A percentile compares a stretch with the other conserved stretches of the same genome.
These are phyloP conservation scores for Actinia tenebrosa DNA, from an alignment of 64 coral and sea anemone species.

Conservation along the genomic window DNA sequence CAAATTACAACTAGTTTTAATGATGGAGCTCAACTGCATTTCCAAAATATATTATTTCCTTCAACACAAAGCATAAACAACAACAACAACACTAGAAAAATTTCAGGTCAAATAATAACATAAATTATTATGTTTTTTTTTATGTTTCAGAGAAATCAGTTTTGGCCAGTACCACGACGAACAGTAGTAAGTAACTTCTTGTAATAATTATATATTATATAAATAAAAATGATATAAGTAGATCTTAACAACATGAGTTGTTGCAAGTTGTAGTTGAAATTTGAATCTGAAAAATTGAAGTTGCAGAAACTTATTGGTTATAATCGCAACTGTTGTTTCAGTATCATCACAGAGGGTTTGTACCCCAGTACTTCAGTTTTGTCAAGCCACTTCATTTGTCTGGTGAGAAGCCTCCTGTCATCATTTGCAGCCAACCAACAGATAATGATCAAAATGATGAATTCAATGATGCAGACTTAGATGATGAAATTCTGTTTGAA, in stretches of 20 bases:
- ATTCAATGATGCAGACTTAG: slow-evolving; percentile 6
- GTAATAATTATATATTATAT: too few relatives aligned
- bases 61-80: neutral
- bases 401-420: neutral
- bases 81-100: neutral
- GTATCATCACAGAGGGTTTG: slow-evolving; percentile 60
- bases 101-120: too few relatives aligned
- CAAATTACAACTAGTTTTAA: neutral
- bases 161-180: slow-evolving; percentile 88
- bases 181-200: slow-evolving; percentile 42
- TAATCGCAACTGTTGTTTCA: neutral
- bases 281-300: neutral
- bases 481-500: slow-evolving; percentile 48
- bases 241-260: neutral
- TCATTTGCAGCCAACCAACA: neutral
- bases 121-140: neutral
- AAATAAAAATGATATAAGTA: too few relatives aligned
- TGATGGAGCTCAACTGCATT: neutral
- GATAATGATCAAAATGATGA: neutral
- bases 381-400: slow-evolving; percentile 40
- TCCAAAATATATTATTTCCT: neutral
- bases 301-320: too few relatives aligned
- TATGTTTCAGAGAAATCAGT: slow-evolving; percentile 77
- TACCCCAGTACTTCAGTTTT: slow-evolving; percentile 67
- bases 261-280: neutral